Evolutionary conservation across 2,113 vertebrate genomes (phyloP).

Genomic region (Lepisosteus oculatus): DNA sequence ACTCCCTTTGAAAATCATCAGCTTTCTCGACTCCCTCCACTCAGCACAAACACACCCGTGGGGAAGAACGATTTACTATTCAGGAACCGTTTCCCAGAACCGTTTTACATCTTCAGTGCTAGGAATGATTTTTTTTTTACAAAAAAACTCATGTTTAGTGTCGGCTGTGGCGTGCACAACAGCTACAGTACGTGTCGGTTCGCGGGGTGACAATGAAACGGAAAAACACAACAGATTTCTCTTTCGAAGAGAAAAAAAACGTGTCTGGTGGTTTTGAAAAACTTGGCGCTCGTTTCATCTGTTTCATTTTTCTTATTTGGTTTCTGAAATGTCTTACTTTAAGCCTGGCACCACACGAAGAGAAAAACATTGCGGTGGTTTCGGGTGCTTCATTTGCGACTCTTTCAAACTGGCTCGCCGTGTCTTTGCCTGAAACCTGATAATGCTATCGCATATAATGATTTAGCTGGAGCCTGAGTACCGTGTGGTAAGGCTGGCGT

Average conservation of each 20-base stretch:
- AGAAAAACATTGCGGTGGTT: not conserved
- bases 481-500: not conserved
- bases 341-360: not conserved
- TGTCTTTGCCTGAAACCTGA: not conserved
- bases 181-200: not conserved
- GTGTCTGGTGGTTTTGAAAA: not conserved
- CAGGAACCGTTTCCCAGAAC: conserved; percentile 51
- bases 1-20: too few species aligned
- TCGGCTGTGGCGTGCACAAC: not conserved
- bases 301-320: not conserved
- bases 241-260: not conserved
- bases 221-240: not conserved
- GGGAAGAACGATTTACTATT: conserved; percentile 42
- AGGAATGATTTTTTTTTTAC: not conserved
- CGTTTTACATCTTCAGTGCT: conserved; percentile 45
- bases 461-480: not conserved
- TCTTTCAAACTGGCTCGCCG: not conserved
- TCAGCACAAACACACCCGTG: conserved; percentile 48
- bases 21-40: too few species aligned
- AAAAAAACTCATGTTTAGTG: conserved; percentile 20
- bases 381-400: not conserved
- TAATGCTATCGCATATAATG: not conserved
- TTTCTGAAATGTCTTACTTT: not conserved
- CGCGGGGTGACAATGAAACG: too few species aligned
- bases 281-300: not conserved